Percentiles rank a stretch among this genome's conserved stretches.
These are phyloP conservation scores for Pygocentrus nattereri DNA, from an alignment of 2,797 vertebrate species.

Conservation along the genomic window DNA sequence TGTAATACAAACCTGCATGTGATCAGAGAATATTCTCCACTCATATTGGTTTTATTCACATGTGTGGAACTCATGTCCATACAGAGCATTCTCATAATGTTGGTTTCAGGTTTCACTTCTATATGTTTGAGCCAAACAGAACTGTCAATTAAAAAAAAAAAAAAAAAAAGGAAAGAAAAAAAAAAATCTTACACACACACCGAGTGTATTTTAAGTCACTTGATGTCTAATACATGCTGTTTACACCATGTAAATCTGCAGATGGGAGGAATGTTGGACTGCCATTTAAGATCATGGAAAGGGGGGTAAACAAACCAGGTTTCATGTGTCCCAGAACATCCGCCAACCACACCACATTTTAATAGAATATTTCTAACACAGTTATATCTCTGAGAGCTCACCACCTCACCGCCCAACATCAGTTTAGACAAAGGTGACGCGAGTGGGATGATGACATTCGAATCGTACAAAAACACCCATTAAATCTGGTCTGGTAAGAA, in stretches of 20 bases:
- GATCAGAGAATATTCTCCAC: conserved; percentile 53
- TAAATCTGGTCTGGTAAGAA: conserved; percentile 75
- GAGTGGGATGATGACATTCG: conserved; percentile 62
- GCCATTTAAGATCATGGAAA: conserved; percentile 75
- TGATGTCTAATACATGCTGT: conserved; percentile 75
- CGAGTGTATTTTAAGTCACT: conserved; percentile 51
- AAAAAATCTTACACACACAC: conserved; percentile 33
- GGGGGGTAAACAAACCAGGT: conserved; percentile 64
- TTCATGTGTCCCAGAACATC: conserved; percentile 67
- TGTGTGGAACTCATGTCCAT: conserved; percentile 57
- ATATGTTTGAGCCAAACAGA: conserved; percentile 56
- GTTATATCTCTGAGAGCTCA: conserved; percentile 70
- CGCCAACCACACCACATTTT: conserved; percentile 70
- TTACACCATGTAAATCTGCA: conserved; percentile 63
- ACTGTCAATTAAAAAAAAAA: conserved; percentile 41
- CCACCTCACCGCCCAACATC: conserved; percentile 69
- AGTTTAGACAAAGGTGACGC: conserved; percentile 71
- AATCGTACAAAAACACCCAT: conserved; percentile 75
- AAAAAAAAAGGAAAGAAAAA: conserved; percentile 29
- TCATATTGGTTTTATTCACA: conserved; percentile 57
- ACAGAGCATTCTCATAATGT: conserved; percentile 57
- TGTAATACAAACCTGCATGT: conserved; percentile 47
- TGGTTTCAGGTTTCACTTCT: conserved; percentile 49
- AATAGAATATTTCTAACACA: conserved; percentile 78
- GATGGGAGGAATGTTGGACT: conserved; percentile 51